Evolutionary conservation across 2,113 vertebrate genomes (phyloP).

Genomic region (Myotis brandtii): DNA sequence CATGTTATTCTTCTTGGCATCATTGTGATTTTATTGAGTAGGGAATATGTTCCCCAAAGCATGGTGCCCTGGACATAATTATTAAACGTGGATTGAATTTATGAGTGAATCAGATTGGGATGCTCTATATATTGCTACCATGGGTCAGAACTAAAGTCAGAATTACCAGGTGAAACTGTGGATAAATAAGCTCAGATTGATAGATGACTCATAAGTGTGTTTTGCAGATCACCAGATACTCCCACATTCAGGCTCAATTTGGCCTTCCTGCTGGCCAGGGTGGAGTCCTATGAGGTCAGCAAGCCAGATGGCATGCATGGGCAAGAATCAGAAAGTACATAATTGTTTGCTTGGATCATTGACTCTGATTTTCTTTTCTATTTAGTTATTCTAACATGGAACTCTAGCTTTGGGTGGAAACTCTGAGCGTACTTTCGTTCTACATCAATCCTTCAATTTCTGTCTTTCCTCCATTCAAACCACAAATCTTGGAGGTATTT

Average conservation of each 20-base stretch:
- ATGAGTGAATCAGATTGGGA: neutral
- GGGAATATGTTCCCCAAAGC: neutral
- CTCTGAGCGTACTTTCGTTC: neutral
- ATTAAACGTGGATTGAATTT: slow-evolving; percentile 10
- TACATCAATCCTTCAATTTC: neutral
- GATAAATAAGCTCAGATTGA: neutral
- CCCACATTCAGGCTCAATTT: neutral
- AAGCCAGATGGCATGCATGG: slow-evolving; percentile 46
- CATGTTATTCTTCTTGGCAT: neutral
- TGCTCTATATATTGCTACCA: neutral
- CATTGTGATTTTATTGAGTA: neutral
- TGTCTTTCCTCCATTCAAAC: neutral
- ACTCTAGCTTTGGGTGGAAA: neutral
- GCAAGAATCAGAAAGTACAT: neutral
- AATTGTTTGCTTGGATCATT: slow-evolving; percentile 48
- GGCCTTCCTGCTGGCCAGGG: neutral
- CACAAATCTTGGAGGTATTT: neutral
- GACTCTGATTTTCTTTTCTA: slow-evolving; percentile 47
- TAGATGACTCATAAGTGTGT: slow-evolving; percentile 62
- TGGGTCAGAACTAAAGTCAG: slow-evolving; percentile 14
- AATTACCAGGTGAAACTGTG: slow-evolving; percentile 33
- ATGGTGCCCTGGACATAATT: neutral
- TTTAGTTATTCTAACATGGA: neutral
- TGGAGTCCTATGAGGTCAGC: slow-evolving; percentile 43
- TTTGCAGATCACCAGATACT: slow-evolving; percentile 9